phyloP scores from a whole-genome alignment of 2,113 vertebrate species.

The Rhinolophus ferrumequinum region DNA sequence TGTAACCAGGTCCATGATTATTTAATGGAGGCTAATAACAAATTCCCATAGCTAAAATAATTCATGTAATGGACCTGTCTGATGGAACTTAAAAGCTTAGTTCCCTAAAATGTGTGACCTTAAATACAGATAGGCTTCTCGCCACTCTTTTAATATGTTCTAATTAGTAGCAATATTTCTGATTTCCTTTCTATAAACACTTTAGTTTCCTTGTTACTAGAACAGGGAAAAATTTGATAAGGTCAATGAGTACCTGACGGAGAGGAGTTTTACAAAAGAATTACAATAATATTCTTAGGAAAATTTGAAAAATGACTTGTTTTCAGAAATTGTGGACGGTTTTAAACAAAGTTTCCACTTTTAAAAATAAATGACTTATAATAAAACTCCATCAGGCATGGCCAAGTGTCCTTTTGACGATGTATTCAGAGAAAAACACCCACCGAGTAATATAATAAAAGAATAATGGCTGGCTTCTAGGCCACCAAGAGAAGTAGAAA shows the following conservation, averaged over 20 bases:
- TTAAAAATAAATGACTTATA: background rate
- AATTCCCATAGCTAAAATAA: conserved; percentile 7
- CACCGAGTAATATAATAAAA: background rate
- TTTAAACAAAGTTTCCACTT: background rate
- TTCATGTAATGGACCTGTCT: background rate
- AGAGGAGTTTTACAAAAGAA: background rate
- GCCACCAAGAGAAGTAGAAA: conserved; percentile 41
- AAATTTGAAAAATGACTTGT: background rate
- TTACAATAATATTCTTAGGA: background rate
- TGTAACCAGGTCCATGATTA: background rate
- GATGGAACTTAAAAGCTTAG: background rate
- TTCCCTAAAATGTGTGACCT: conserved; percentile 1
- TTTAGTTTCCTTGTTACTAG: background rate
- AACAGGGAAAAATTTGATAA: background rate
- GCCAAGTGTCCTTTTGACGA: background rate
- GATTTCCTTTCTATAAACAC: background rate
- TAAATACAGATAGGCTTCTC: background rate
- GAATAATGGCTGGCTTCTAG: conserved; percentile 22
- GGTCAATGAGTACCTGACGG: background rate
- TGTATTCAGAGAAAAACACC: background rate
- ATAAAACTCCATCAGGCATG: background rate
- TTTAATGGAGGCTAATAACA: background rate
- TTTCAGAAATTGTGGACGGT: background rate
- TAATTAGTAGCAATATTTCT: conserved; percentile 1
- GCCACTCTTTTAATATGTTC: background rate